Conservation (phyloP, 1,140 invertebrate genomes). For the Phymorhynchus buccinoides region DNA sequence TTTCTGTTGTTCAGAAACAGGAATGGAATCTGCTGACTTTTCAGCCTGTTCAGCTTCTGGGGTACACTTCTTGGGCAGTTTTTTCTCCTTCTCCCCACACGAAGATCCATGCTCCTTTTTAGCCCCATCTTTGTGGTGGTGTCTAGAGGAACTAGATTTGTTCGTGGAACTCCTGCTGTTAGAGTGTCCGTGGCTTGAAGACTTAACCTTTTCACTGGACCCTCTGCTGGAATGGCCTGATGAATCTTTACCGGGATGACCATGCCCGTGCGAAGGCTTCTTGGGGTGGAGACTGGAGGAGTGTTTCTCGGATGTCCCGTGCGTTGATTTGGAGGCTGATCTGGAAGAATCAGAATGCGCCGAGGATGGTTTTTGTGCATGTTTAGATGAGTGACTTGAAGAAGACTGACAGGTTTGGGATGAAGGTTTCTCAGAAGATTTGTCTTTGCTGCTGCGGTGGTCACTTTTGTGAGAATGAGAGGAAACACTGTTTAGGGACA, state of each 20-base stretch:
- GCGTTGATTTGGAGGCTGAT: constrained; percentile 4
- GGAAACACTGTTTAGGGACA: neutral
- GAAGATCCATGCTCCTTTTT: neutral
- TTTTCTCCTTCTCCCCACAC: neutral
- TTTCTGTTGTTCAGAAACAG: neutral
- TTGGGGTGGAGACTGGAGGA: neutral
- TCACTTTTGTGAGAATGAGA: constrained; percentile 22
- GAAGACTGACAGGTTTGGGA: neutral
- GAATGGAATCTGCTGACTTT: neutral
- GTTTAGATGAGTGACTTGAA: constrained; percentile 12
- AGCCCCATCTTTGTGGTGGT: neutral
- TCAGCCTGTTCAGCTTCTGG: neutral
- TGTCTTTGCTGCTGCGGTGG: constrained; percentile 17
- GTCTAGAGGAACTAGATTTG: neutral
- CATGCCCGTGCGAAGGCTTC: neutral
- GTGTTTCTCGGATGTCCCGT: neutral
- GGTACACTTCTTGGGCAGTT: neutral
- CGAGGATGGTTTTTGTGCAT: neutral
- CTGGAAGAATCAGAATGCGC: neutral
- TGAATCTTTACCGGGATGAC: neutral
- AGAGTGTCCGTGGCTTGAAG: neutral
- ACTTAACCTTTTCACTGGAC: neutral
- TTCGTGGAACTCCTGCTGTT: neutral
- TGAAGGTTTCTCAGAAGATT: constrained; percentile 4
- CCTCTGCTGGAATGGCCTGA: constrained; percentile 17